A percentile compares a stretch with the other conserved stretches of the same genome.
These are phyloP conservation scores for Sphaeridia pumilis DNA, from an alignment of 2,888 invertebrate species.

Conservation along the genomic window DNA sequence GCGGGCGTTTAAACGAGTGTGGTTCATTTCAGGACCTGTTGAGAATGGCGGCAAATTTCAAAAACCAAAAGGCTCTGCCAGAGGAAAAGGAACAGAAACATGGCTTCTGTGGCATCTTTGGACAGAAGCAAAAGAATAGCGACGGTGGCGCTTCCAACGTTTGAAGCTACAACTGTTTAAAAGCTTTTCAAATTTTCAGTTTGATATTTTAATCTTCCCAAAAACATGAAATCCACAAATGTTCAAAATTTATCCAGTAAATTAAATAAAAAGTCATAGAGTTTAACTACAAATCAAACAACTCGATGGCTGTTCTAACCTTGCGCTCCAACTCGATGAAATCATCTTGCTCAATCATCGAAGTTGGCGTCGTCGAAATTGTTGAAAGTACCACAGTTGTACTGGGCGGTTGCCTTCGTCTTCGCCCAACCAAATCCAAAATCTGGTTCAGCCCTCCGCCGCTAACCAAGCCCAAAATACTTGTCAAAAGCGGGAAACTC, in stretches of 20 bases:
- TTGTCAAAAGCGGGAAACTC: slow-evolving; percentile 7
- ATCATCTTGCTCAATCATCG: neutral
- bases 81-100: neutral
- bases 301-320: neutral
- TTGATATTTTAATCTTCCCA: too few species aligned
- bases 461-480: neutral
- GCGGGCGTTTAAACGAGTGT: too few species aligned
- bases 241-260: too few species aligned
- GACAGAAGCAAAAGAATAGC: neutral
- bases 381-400: neutral
- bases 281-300: neutral
- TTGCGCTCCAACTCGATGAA: neutral
- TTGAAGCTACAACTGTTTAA: too few species aligned
- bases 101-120: neutral
- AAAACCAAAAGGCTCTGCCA: too few species aligned
- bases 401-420: neutral
- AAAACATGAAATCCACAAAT: too few species aligned
- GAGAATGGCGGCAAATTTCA: too few species aligned
- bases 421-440: neutral
- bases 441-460: neutral
- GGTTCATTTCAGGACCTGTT: too few species aligned
- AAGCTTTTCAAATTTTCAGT: too few species aligned
- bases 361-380: neutral
- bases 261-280: too few species aligned
- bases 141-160: neutral